Evolutionary conservation across 2,888 invertebrate species (phyloP).

Genomic region (Drosophila rubida): DNA sequence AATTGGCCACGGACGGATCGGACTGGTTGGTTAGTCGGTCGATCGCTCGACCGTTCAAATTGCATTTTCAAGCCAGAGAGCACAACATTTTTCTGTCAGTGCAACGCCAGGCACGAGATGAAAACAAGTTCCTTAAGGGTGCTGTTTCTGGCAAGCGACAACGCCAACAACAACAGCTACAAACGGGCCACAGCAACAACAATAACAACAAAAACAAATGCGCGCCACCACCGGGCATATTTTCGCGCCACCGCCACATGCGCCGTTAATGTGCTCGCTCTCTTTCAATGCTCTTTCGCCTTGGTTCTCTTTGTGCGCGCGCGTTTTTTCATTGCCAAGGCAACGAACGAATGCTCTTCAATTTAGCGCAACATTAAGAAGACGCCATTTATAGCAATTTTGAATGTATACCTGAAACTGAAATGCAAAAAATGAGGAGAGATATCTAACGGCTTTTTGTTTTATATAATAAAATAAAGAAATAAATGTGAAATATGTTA

Average conservation of each 20-base stretch:
- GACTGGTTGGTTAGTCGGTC: background rate
- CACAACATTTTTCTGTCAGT: constrained; percentile 66
- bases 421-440: too few relatives aligned
- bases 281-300: constrained; percentile 43
- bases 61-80: constrained; percentile 37
- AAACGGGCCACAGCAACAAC: constrained; percentile 14
- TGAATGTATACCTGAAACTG: background rate
- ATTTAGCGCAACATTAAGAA: background rate
- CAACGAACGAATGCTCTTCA: constrained; percentile 35
- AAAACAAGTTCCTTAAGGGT: constrained; percentile 78
- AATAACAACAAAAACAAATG: constrained; percentile 38
- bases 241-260: constrained; percentile 80
- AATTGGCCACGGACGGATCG: constrained; percentile 34
- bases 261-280: constrained; percentile 62
- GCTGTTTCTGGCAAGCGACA: constrained; percentile 53
- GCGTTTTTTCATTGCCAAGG: background rate
- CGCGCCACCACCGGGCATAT: constrained; percentile 65
- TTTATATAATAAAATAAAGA: too few relatives aligned
- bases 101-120: constrained; percentile 50
- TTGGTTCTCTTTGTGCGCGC: constrained; percentile 41
- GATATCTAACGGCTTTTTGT: too few relatives aligned
- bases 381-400: background rate
- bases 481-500: too few relatives aligned
- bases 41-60: constrained; percentile 20
- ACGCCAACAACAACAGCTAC: constrained; percentile 12